Conservation (phyloP, 2,797 vertebrate genomes). For the Spheniscus humboldti region DNA sequence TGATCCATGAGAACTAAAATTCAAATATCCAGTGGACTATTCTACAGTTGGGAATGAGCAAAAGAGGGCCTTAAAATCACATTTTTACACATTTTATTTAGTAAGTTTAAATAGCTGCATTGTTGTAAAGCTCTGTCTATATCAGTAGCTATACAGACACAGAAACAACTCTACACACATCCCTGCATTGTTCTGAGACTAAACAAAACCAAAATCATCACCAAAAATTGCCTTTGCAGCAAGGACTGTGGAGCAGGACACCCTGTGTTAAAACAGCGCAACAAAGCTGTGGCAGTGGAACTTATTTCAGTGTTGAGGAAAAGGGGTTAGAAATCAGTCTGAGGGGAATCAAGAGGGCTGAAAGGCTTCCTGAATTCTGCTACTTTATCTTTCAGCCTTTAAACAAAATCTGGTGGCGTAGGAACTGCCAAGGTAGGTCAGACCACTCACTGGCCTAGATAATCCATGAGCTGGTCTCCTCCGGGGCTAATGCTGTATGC, state of each 20-base stretch:
- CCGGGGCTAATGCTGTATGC: rapidly evolving
- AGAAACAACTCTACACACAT: not conserved
- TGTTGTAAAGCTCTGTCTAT: not conserved
- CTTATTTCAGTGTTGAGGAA: not conserved
- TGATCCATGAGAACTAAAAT: not conserved
- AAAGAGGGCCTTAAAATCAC: not conserved
- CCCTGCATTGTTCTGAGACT: not conserved
- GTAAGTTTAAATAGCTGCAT: not conserved
- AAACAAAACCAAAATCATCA: not conserved
- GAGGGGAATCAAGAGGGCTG: not conserved
- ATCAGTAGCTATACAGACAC: not conserved
- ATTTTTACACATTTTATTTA: not conserved
- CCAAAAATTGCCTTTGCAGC: not conserved
- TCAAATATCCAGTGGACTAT: not conserved
- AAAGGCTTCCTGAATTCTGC: not conserved
- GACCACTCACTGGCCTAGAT: not conserved
- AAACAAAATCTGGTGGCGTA: not conserved
- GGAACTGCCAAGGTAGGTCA: not conserved
- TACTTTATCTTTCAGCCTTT: not conserved
- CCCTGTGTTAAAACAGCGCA: not conserved
- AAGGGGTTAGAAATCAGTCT: not conserved
- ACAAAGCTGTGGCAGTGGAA: not conserved
- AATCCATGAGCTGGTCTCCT: not conserved
- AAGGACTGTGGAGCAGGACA: not conserved
- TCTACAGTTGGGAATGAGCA: not conserved